Conservation (phyloP, 2,797 vertebrate genomes). For the Poeciliopsis presidionis region DNA sequence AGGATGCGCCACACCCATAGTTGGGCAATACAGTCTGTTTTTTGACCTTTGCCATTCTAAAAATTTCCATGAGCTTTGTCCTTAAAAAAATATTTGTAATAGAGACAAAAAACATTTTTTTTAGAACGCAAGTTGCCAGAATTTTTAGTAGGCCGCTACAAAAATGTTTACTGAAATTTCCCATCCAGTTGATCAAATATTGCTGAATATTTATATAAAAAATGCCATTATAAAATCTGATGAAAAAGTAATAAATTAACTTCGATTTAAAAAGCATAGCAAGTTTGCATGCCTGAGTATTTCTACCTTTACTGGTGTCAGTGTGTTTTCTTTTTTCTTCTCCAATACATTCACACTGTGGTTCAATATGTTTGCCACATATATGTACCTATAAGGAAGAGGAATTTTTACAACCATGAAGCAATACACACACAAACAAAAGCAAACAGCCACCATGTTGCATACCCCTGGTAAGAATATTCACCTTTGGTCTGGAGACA, state of each 20-base stretch:
- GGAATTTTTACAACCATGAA: not conserved
- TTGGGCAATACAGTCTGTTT: not conserved
- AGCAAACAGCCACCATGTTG: not conserved
- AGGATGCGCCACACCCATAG: not conserved
- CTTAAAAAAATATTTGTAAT: not conserved
- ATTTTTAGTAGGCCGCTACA: not conserved
- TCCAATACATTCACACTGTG: constrained; percentile 77
- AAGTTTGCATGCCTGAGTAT: not conserved
- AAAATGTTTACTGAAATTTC: not conserved
- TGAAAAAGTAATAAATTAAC: not conserved
- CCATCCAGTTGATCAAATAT: not conserved
- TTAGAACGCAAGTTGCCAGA: not conserved
- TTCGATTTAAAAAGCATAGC: not conserved
- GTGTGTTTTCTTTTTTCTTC: constrained; percentile 64
- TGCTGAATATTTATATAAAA: not conserved
- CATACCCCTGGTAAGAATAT: not conserved
- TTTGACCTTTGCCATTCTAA: not conserved
- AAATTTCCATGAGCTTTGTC: not conserved
- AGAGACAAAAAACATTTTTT: not conserved
- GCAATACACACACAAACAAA: not conserved
- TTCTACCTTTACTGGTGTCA: constrained; percentile 75
- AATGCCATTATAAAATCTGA: not conserved
- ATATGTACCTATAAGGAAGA: constrained; percentile 70
- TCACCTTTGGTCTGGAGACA: constrained; percentile 88
- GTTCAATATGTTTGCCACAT: constrained; percentile 71